Base-by-base conservation (phyloP, 2,797 vertebrate species). In the Sebastes trivittatus region DNA sequence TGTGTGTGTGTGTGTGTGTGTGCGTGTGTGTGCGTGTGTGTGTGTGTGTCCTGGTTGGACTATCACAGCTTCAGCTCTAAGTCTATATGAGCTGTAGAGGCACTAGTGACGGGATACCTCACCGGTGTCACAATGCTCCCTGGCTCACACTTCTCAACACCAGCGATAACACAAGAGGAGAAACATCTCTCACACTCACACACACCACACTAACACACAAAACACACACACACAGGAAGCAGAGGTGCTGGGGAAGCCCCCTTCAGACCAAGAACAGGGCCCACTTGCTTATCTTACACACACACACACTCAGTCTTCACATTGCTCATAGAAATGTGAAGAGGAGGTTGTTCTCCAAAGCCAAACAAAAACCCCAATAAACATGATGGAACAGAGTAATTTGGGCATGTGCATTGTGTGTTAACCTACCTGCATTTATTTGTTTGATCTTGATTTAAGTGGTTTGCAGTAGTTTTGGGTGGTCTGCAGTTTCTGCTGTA, bases 141-240 rank as follows among this genome's bases (percentile, higher is more conserved):
- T 86, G 83, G 78, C 77, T 93, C 83, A 86, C 82, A 87, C 85
- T 92, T 92, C 85, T 92, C 90, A 93, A 90, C 89, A 91, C 89
- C 76, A 85, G 82, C 0, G 91, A 95, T 94, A 93, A 88, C 84
- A 83, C 61, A 84, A 88, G 87, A 82, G 87, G 64, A 84, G 54
- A 56, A 78, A 74, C 83, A 82, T 85, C 80, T 81, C 76, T 67
- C 80, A 34, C 59, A 66, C 29, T 30, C 29, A 30, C 64, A 20
- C 46, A 56, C 55, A 61, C 72, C n/a, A 0, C n/a, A 22, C 52
- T 22, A n/a, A 52, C 64, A 70, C 42, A 56, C 38, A 22, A 62
- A 55, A 38, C 72, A 80, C 64, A 64, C 80, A 81, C 69, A 83
- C 68, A 63, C 23, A 72, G 85, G 86, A 88, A 88, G 68, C 36